Conservation (phyloP, 2,888 invertebrate genomes). For the Leptinotarsa rubiginosa region DNA sequence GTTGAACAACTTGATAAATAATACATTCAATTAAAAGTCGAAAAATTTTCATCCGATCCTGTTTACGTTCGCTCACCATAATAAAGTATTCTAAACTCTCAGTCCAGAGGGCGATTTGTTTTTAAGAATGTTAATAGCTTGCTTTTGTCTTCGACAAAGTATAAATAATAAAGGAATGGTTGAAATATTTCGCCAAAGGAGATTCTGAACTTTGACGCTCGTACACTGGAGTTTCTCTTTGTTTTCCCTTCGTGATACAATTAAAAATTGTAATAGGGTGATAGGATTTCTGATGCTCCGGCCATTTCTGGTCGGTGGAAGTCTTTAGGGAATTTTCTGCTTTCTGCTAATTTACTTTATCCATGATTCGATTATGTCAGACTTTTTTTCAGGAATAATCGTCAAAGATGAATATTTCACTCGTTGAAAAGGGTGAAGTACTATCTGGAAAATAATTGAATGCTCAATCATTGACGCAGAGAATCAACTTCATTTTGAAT, state of each 20-base stretch:
- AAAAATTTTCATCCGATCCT: slow-evolving; percentile 61
- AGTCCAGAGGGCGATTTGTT: slow-evolving; percentile 1
- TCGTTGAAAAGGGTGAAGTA: not conserved
- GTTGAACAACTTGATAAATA: slow-evolving; percentile 54
- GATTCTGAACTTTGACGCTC: slow-evolving; percentile 25
- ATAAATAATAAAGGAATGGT: slow-evolving; percentile 51
- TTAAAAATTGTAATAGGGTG: slow-evolving; percentile 11
- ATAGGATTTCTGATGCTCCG: slow-evolving; percentile 8
- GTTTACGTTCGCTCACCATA: slow-evolving; percentile 59
- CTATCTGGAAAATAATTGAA: slow-evolving; percentile 7
- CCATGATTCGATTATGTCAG: not conserved
- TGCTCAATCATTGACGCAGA: not conserved
- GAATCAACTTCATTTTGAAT: not conserved
- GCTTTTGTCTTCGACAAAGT: slow-evolving; percentile 53
- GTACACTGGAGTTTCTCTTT: slow-evolving; percentile 9
- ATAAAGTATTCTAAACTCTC: slow-evolving; percentile 59
- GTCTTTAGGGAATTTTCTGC: slow-evolving; percentile 1
- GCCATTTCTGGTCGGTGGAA: slow-evolving; percentile 7
- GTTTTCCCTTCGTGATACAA: slow-evolving; percentile 9
- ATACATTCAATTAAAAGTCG: slow-evolving; percentile 63
- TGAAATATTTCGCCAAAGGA: slow-evolving; percentile 44
- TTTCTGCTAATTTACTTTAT: slow-evolving; percentile 15
- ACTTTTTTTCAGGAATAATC: not conserved
- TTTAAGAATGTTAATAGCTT: slow-evolving; percentile 56
- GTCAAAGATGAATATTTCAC: not conserved